Conservation (phyloP, 2,797 vertebrate genomes). For the Rousettus madagascariensis region DNA sequence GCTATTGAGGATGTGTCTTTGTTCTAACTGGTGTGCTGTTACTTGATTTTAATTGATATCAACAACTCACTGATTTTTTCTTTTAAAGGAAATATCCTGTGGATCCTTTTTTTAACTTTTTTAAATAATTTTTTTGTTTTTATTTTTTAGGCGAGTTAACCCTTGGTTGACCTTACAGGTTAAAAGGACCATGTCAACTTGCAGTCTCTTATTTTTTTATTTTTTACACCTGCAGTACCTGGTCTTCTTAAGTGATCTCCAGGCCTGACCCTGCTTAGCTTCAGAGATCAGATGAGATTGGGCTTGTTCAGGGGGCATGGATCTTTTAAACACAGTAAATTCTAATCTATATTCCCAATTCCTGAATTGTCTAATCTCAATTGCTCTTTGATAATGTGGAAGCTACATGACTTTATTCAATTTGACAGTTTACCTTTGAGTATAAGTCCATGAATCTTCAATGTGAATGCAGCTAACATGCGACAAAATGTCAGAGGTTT, state of each 20-base stretch:
- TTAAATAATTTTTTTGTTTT: too few species aligned
- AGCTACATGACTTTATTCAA: not conserved
- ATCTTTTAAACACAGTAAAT: not conserved
- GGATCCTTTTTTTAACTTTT: too few species aligned
- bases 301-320: too few species aligned
- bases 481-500: not conserved
- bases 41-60: not conserved
- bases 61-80: not conserved
- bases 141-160: too few species aligned
- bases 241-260: too few species aligned
- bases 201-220: too few species aligned
- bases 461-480: not conserved
- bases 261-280: too few species aligned
- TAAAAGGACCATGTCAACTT: too few species aligned
- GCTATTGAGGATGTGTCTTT: not conserved
- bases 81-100: not conserved
- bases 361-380: not conserved
- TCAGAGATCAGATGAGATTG: too few species aligned
- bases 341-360: not conserved
- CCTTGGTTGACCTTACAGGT: too few species aligned
- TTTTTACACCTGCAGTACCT: too few species aligned
- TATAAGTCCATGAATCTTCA: not conserved
- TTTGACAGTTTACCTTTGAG: not conserved
- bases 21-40: not conserved
- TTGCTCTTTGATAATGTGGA: not conserved